phyloP scores from a whole-genome alignment of 2,888 invertebrate species.

The Mycalesis mineus region DNA sequence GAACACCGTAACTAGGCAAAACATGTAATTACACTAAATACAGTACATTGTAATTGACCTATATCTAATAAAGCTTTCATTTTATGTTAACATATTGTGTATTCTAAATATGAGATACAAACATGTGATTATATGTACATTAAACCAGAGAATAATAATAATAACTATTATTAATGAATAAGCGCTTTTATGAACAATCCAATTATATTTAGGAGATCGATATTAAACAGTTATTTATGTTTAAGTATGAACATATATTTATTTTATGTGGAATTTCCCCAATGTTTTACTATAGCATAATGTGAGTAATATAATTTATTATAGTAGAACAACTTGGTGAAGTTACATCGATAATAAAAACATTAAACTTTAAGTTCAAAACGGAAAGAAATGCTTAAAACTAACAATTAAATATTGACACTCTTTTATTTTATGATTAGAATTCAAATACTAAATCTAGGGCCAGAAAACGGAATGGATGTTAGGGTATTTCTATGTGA shows the following conservation, averaged over 20 bases:
- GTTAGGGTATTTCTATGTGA: no score
- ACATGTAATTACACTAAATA: slow-evolving; percentile 19
- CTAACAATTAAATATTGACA: no score
- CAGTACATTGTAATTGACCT: slow-evolving; percentile 25
- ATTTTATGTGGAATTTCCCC: background rate
- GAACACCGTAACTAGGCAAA: background rate
- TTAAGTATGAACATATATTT: background rate
- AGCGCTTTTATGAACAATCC: slow-evolving; percentile 5
- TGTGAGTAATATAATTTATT: background rate
- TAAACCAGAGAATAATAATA: slow-evolving; percentile 23
- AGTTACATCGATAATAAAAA: no score
- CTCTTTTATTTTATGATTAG: no score
- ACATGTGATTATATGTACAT: slow-evolving; percentile 34
- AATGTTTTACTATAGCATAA: background rate
- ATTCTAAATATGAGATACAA: slow-evolving; percentile 50
- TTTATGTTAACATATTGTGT: slow-evolving; percentile 46
- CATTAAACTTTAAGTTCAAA: no score
- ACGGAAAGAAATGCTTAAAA: no score
- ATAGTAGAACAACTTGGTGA: no score
- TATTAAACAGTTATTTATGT: slow-evolving; percentile 2
- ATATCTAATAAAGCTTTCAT: slow-evolving; percentile 73
- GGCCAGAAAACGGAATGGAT: no score
- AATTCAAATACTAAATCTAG: no score
- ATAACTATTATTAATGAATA: slow-evolving; percentile 18
- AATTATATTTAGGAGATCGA: slow-evolving; percentile 14